Base-by-base conservation (phyloP, 2,797 vertebrate species). In the Scolopax bukidnonensis region DNA sequence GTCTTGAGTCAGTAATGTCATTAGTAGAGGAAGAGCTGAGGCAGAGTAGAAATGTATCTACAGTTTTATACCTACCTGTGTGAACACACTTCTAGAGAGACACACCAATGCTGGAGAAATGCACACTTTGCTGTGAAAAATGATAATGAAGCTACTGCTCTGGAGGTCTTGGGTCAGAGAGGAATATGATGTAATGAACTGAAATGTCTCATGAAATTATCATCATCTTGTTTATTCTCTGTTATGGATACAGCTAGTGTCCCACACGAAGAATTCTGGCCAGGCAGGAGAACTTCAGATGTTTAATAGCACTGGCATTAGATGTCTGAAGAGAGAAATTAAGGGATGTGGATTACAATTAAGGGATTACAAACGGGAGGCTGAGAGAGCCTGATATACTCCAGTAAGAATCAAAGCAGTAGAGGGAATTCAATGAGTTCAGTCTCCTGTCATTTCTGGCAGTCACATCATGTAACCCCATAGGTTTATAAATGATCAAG, bases 401-500 rank as follows among this genome's bases (percentile, higher is more conserved):
- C n/a, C 36, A 76, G 16, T 74, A 79, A 90, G 36, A 93, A 73
- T 38, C 14, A 68, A 79, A 87, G 51, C 54, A 76, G 60, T 30
- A 67, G 59, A 90, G 63, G 45, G 6, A 67, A 11, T 80, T 80
- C 56, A 70, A 13, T 4, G 28, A 60, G 23, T 89, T 87, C 86
- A 70, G 36, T 95, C 88, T 77, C 78, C 28, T 92, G 70, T 53
- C 77, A 38, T 60, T 90, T 51, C 67, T 92, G 74, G n/a, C 56
- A 92, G 74, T 74, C 84, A 90, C 13, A 68, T 74, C 43, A 48
- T 38, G 11, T 94, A 96, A 91, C 77, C 88, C 88, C 90, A 74
- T 8, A 93, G 84, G 92, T 93, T 90, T 76, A 79, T 43, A 95
- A 87, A 16, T 79, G 59, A 91, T 92, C 86, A 74, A 89, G 63